Evolutionary conservation across 1,140 invertebrate species (phyloP), one percentile per base, ranked within the genome.

Genomic region (Drosophila pseudoobscura): DNA sequence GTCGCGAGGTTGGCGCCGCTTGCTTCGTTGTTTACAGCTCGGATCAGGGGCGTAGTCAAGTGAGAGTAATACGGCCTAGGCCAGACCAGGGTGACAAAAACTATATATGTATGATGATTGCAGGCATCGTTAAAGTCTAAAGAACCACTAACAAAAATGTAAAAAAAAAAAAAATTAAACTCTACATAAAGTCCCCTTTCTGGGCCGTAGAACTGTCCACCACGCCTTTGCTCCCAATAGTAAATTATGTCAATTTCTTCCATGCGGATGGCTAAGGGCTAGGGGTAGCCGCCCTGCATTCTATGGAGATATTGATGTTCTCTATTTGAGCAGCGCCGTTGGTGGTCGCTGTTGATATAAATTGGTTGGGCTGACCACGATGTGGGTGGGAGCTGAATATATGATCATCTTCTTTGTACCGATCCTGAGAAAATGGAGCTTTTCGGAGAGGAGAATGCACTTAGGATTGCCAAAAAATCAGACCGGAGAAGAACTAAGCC

Each of bases 171-270:
- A 6, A 8, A 29, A 7, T 7, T 29, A 29, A 2, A 29, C 20
- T 29, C 6, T 29, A 26, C 26, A 26, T 26, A 26, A 26, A 26
- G 26, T 20, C 20, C 29, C 29, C 29, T 31, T 3, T 31, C 9
- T 2, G 9, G 29, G 29, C 8, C 2, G 26, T 29, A 29, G 26
- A 29, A 29, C 26, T 29, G 26, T 7, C 29, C 29, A 31, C 8
- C 29, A 31, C 29, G 29, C 59, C 71, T 9, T 47, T 74, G 59
- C 4, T 11, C 35, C 17, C 44, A 29, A 87, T 80, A 64, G 61
- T 71, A 82, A 87, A 82, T 80, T 87, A 82, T 85, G 78, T 78
- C 74, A 82, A 68, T 78, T 85, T 68, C 58, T 51, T 31, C 63
- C 49, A 54, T 50, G 72, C 74, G 71, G 65, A 58, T 74, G 80